A percentile compares a stretch with the other conserved stretches of the same genome.
phyloP scores from a whole-genome alignment of 30 jellyfish, hydroid and myxozoan species.

The Chrysaora quinquecirrha region DNA sequence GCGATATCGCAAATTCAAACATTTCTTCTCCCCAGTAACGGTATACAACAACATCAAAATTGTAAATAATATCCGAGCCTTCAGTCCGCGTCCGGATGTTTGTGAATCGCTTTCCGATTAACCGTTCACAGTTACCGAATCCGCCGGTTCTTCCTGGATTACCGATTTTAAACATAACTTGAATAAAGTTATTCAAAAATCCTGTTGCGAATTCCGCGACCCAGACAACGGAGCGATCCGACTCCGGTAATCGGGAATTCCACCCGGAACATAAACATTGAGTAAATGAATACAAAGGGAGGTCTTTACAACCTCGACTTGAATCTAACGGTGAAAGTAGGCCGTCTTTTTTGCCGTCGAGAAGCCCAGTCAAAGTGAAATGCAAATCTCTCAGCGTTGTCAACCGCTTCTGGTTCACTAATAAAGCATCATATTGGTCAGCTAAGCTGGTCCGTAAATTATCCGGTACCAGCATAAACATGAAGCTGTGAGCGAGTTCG shows the following conservation, averaged over 20 bases:
- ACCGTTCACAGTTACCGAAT: slow-evolving; percentile 91
- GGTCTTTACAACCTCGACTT: slow-evolving; percentile 72
- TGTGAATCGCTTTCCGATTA: slow-evolving; percentile 81
- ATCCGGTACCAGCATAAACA: slow-evolving; percentile 90
- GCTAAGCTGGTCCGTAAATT: slow-evolving; percentile 48
- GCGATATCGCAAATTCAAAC: slow-evolving; percentile 85
- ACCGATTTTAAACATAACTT: slow-evolving; percentile 17
- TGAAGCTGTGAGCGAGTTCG: slow-evolving; percentile 87
- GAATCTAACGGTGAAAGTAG: slow-evolving; percentile 58
- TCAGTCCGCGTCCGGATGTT: slow-evolving; percentile 62
- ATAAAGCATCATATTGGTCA: slow-evolving; percentile 28
- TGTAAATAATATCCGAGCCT: slow-evolving; percentile 28
- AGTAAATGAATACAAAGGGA: slow-evolving; percentile 89
- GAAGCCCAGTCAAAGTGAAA: slow-evolving; percentile 67
- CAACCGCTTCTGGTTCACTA: slow-evolving; percentile 76
- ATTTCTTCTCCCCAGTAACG: slow-evolving; percentile 89
- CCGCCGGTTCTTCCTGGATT: slow-evolving; percentile 50
- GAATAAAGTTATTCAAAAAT: slow-evolving; percentile 70
- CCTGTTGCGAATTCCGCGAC: slow-evolving; percentile 95
- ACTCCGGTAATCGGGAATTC: slow-evolving; percentile 64
- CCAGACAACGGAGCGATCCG: slow-evolving; percentile 81
- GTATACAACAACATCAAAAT: slow-evolving; percentile 77
- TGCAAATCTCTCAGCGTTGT: slow-evolving; percentile 71
- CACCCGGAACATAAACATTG: slow-evolving; percentile 87
- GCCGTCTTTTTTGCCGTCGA: slow-evolving; percentile 64